Evolutionary conservation across 2,888 invertebrate genomes (phyloP).

Genomic region (Ceraclea dissimilis): DNA sequence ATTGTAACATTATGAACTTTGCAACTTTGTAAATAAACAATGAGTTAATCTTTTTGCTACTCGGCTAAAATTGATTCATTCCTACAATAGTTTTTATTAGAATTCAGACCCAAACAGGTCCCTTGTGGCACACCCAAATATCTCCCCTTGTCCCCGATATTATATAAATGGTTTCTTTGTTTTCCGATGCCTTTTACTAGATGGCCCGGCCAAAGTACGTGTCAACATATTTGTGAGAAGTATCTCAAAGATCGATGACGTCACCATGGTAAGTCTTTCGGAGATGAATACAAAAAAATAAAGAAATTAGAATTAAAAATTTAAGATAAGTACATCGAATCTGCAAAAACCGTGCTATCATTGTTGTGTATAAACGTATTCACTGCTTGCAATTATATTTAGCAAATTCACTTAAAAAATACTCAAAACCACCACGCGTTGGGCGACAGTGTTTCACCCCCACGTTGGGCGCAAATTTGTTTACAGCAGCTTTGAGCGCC

Average conservation of each 20-base stretch:
- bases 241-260: slow-evolving; percentile 99
- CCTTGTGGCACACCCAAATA: slow-evolving; percentile 31
- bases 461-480: too few species aligned
- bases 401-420: too few species aligned
- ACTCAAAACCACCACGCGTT: too few species aligned
- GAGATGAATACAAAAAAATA: not conserved
- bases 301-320: not conserved
- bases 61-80: too few species aligned
- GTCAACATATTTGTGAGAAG: slow-evolving; percentile 98
- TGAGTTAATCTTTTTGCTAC: not conserved
- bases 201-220: slow-evolving; percentile 92
- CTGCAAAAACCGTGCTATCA: too few species aligned
- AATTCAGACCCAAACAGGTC: not conserved
- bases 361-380: too few species aligned
- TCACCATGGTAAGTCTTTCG: slow-evolving; percentile 87
- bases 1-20: not conserved
- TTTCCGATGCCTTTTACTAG: slow-evolving; percentile 43
- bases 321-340: too few species aligned
- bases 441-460: too few species aligned
- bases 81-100: too few species aligned
- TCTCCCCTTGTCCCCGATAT: slow-evolving; percentile 21
- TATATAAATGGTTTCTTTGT: slow-evolving; percentile 30
- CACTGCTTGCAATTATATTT: too few species aligned
- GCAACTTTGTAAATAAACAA: slow-evolving; percentile 5
- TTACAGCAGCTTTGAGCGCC: too few species aligned